phyloP scores from a whole-genome alignment of 2,113 vertebrate genomes.

The Heteronetta atricapilla region DNA sequence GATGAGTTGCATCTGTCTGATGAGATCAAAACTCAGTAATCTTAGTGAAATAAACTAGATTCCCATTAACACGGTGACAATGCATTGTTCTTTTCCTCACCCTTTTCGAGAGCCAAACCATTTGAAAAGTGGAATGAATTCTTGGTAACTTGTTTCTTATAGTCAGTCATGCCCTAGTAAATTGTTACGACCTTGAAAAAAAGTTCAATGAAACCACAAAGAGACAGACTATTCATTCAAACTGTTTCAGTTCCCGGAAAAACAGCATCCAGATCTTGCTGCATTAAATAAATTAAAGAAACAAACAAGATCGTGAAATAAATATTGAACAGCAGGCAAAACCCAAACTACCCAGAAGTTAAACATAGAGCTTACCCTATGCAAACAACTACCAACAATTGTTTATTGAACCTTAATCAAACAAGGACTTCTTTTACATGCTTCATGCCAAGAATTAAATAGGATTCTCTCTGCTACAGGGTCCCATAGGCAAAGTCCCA shows the following conservation, averaged over 20 bases:
- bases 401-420: conserved; percentile 55
- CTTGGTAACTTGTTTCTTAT: neutral
- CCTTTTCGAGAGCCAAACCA: neutral
- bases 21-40: neutral
- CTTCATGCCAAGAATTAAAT: conserved; percentile 45
- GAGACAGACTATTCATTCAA: conserved; percentile 16
- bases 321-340: conserved; percentile 28
- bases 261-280: neutral
- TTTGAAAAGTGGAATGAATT: conserved; percentile 1
- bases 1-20: neutral
- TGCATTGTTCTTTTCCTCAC: neutral
- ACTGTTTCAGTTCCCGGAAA: neutral
- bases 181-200: conserved; percentile 34
- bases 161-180: neutral
- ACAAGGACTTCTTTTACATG: neutral
- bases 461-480: conserved; percentile 25
- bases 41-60: neutral
- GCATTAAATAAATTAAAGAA: conserved; percentile 26
- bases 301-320: neutral
- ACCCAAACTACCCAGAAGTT: neutral
- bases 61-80: neutral
- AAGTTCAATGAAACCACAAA: conserved; percentile 35
- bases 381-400: conserved; percentile 23
- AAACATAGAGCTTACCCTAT: neutral
- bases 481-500: conserved; percentile 28